Evolutionary conservation across 2,797 vertebrate species (phyloP).

Genomic region (Cossypha polioptera): DNA sequence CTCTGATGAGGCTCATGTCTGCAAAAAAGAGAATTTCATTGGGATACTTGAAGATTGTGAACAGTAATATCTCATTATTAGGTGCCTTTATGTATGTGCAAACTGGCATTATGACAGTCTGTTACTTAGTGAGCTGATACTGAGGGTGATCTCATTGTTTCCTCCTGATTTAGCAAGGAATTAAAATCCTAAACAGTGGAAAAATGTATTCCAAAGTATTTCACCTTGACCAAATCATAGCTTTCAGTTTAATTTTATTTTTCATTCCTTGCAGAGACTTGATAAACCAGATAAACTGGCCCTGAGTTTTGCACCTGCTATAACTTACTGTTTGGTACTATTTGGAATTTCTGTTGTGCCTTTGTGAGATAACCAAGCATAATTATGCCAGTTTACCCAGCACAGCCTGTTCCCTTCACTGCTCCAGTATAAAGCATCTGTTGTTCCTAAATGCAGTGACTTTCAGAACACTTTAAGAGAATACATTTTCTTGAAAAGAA

Average conservation of each 20-base stretch:
- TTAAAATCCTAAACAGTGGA: neutral
- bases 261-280: conserved; percentile 28
- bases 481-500: neutral
- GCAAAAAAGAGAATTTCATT: neutral
- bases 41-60: neutral
- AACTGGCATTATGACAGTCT: neutral
- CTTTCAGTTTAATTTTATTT: neutral
- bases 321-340: neutral
- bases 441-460: neutral
- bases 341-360: neutral
- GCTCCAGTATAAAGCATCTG: neutral
- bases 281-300: conserved; percentile 19
- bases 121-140: neutral
- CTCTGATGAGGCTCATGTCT: neutral
- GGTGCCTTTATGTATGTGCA: neutral
- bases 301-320: conserved; percentile 1
- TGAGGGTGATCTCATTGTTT: neutral
- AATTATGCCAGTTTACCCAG: neutral
- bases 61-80: neutral
- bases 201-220: neutral
- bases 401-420: conserved; percentile 1
- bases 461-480: neutral
- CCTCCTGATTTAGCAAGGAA: neutral
- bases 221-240: conserved; percentile 9
- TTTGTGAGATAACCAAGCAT: neutral